phyloP scores from a whole-genome alignment of 2,113 vertebrate genomes.

The Sterna hirundo region DNA sequence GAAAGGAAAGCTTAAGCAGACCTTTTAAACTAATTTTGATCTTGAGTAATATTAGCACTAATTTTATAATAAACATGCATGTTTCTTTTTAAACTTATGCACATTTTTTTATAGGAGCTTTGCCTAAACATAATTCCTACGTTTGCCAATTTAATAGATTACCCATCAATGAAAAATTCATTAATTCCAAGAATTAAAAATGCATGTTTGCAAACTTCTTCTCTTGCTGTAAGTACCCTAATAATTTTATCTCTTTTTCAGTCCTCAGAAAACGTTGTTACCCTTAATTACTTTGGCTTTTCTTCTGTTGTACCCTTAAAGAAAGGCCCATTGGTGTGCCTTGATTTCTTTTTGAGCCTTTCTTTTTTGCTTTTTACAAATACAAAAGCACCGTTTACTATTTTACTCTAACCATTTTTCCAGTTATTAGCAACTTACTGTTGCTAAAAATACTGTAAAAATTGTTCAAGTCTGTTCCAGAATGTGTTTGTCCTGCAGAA shows the following conservation, averaged over 20 bases:
- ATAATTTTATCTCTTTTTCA: background rate
- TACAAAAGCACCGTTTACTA: background rate
- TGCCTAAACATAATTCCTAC: constrained; percentile 98
- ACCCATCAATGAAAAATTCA: constrained; percentile 98
- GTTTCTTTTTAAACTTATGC: background rate
- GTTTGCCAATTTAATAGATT: constrained; percentile 98
- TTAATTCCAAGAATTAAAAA: constrained; percentile 97
- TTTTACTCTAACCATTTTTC: background rate
- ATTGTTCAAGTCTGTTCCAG: background rate
- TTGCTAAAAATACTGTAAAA: background rate
- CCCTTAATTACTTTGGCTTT: background rate
- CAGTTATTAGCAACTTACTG: background rate
- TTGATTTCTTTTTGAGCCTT: background rate
- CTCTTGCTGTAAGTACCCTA: constrained; percentile 90
- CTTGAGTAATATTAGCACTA: background rate
- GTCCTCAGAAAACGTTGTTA: background rate
- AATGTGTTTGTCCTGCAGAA: background rate
- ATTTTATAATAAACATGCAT: background rate
- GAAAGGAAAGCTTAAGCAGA: background rate
- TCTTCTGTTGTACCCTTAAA: background rate
- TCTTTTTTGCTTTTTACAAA: background rate
- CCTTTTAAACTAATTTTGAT: background rate
- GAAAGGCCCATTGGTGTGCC: background rate
- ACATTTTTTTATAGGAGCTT: constrained; percentile 83
- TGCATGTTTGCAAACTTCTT: constrained; percentile 95